These are phyloP conservation scores for Eretmocerus hayati DNA, from an alignment of 2,888 invertebrate species.

Conservation along the genomic window DNA sequence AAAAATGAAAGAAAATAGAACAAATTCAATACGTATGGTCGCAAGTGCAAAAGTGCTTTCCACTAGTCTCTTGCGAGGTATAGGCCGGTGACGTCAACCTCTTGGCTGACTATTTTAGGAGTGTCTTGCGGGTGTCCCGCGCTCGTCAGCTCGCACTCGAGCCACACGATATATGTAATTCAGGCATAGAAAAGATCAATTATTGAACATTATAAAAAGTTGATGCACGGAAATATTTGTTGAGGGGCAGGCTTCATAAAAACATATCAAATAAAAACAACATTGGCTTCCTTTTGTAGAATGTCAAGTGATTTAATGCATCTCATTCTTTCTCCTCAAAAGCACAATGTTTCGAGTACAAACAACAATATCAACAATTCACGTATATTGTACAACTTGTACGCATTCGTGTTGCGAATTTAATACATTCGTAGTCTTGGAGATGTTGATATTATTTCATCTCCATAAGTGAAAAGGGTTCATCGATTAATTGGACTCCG, in stretches of 20 bases:
- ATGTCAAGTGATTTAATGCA: slow-evolving; percentile 23
- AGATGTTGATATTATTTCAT: too few relatives aligned
- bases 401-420: too few relatives aligned
- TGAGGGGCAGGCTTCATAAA: neutral
- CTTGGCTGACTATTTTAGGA: slow-evolving; percentile 44
- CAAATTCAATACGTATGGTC: neutral
- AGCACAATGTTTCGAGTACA: slow-evolving; percentile 7
- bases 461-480: too few relatives aligned
- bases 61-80: slow-evolving; percentile 21
- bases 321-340: slow-evolving; percentile 6
- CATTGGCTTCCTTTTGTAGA: slow-evolving; percentile 16
- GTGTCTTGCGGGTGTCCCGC: slow-evolving; percentile 31
- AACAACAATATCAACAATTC: slow-evolving; percentile 11
- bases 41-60: slow-evolving; percentile 2
- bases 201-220: slow-evolving; percentile 11
- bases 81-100: slow-evolving; percentile 39
- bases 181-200: slow-evolving; percentile 20
- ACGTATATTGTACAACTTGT: too few relatives aligned
- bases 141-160: neutral
- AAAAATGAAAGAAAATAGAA: too few relatives aligned
- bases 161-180: slow-evolving; percentile 26
- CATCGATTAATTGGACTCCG: too few relatives aligned
- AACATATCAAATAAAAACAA: slow-evolving; percentile 19
- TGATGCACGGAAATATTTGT: neutral
- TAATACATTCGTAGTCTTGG: too few relatives aligned